Conservation (phyloP, 92 coral and sea anemone genomes). For the Palythoa heliodiscus region DNA sequence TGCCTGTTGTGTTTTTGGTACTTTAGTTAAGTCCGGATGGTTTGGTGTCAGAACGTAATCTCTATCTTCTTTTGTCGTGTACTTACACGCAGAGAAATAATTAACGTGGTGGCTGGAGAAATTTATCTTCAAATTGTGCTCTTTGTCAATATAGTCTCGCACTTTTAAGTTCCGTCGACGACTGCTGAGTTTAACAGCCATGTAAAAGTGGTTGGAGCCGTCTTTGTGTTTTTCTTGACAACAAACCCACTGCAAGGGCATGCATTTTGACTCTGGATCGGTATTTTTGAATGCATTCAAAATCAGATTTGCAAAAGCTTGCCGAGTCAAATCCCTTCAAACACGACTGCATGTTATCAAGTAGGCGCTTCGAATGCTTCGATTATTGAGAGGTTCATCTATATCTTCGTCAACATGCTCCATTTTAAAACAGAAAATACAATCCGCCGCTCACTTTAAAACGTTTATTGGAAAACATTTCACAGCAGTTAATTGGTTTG, state of each 20-base stretch:
- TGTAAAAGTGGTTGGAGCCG: constrained; percentile 5
- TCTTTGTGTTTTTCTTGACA: constrained; percentile 10
- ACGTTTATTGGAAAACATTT: too few species aligned
- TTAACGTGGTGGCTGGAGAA: constrained; percentile 45
- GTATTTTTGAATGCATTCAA: constrained; percentile 12
- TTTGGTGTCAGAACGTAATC: constrained; percentile 23
- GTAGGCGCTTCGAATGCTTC: constrained; percentile 11
- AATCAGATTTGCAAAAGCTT: constrained; percentile 1
- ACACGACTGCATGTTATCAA: constrained; percentile 21
- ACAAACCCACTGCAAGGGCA: constrained; percentile 28
- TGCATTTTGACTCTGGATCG: constrained; percentile 14
- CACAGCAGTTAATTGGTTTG: too few species aligned
- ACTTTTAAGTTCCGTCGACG: constrained; percentile 39
- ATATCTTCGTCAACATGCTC: constrained; percentile 7
- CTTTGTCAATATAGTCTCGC: constrained; percentile 23
- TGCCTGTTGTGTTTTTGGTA: constrained; percentile 33
- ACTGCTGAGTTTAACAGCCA: constrained; percentile 18
- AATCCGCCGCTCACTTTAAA: too few species aligned
- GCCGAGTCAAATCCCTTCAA: neutral
- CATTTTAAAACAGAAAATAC: neutral
- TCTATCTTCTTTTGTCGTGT: neutral
- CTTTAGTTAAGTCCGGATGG: constrained; percentile 42
- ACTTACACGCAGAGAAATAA: constrained; percentile 36
- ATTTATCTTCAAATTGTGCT: constrained; percentile 33
- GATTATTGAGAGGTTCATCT: neutral